Conservation (phyloP, 2,113 vertebrate genomes). For the Andinoacara biseriatus region DNA sequence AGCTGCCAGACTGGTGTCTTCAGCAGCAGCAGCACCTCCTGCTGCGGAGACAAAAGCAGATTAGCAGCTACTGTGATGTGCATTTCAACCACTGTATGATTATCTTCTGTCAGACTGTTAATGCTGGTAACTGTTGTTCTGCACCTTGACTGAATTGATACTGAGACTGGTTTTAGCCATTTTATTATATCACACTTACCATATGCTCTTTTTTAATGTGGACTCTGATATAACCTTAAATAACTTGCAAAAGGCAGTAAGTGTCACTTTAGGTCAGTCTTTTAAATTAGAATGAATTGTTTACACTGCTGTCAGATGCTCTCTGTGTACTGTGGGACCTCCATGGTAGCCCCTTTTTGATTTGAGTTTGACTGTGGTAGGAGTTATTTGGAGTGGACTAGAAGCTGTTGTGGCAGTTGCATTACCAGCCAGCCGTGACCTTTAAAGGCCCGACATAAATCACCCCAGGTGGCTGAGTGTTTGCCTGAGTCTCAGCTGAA, state of each 20-base stretch:
- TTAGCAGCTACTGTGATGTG: conserved; percentile 50
- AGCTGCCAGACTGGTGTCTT: conserved; percentile 64
- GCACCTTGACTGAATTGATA: conserved; percentile 64
- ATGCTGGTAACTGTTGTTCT: conserved; percentile 56
- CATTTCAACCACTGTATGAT: conserved; percentile 22
- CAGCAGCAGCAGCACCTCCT: conserved; percentile 56
- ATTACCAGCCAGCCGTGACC: conserved; percentile 48
- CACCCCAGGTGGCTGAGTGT: conserved; percentile 23
- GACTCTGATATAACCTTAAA: conserved; percentile 60
- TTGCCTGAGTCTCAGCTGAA: conserved; percentile 46
- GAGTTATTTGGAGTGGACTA: conserved; percentile 29
- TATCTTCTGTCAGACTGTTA: conserved; percentile 51
- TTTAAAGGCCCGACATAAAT: conserved; percentile 53
- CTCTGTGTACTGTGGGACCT: conserved; percentile 47
- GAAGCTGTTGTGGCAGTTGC: not conserved
- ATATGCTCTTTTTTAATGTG: conserved; percentile 49
- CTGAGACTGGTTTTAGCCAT: conserved; percentile 48
- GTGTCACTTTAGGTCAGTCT: conserved; percentile 58
- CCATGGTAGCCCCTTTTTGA: conserved; percentile 29
- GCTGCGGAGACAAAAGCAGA: conserved; percentile 77
- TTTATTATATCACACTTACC: conserved; percentile 44
- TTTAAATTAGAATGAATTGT: conserved; percentile 46
- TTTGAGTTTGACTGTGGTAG: conserved; percentile 12
- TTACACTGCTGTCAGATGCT: conserved; percentile 60
- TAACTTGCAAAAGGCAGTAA: conserved; percentile 34